These are phyloP conservation scores for Dicranocentrus wangi DNA, from an alignment of 2,888 invertebrate genomes.

Conservation along the genomic window DNA sequence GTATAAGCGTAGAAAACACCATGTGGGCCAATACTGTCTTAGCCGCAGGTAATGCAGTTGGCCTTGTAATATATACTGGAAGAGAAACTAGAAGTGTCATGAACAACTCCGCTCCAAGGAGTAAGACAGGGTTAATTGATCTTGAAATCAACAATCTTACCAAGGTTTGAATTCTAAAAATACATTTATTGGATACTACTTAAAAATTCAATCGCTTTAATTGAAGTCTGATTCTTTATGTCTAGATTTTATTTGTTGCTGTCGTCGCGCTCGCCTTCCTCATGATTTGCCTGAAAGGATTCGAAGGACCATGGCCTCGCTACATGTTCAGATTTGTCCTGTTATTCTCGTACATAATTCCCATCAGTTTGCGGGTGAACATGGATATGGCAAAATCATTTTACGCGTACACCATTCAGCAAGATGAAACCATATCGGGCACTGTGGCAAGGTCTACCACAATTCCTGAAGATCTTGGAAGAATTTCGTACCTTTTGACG, in stretches of 20 bases:
- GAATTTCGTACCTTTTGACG: conserved; percentile 95
- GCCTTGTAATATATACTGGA: conserved; percentile 96
- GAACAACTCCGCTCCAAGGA: conserved; percentile 97
- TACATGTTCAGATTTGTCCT: conserved; percentile 97
- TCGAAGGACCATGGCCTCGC: conserved; percentile 95
- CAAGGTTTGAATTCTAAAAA: conserved; percentile 79
- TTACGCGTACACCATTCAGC: conserved; percentile 97
- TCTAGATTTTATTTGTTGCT: conserved; percentile 77
- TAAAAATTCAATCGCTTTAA: not conserved
- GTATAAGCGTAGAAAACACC: conserved; percentile 94
- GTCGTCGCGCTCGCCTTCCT: conserved; percentile 89
- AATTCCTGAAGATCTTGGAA: conserved; percentile 97
- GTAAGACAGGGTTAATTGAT: conserved; percentile 96
- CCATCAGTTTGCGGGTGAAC: conserved; percentile 95
- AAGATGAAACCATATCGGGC: conserved; percentile 92
- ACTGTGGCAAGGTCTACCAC: conserved; percentile 95
- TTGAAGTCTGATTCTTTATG: not conserved
- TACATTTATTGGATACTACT: not conserved
- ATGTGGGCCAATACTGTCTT: conserved; percentile 99
- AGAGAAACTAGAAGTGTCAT: conserved; percentile 97
- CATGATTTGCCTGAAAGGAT: conserved; percentile 97
- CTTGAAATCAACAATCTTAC: conserved; percentile 97
- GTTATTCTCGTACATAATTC: conserved; percentile 98
- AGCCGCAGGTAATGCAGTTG: conserved; percentile 96
- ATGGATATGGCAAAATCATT: conserved; percentile 98